Percentiles rank a stretch among this genome's conserved stretches.
Conservation (phyloP, 2,113 vertebrate species). For the Taurulus bubalis region DNA sequence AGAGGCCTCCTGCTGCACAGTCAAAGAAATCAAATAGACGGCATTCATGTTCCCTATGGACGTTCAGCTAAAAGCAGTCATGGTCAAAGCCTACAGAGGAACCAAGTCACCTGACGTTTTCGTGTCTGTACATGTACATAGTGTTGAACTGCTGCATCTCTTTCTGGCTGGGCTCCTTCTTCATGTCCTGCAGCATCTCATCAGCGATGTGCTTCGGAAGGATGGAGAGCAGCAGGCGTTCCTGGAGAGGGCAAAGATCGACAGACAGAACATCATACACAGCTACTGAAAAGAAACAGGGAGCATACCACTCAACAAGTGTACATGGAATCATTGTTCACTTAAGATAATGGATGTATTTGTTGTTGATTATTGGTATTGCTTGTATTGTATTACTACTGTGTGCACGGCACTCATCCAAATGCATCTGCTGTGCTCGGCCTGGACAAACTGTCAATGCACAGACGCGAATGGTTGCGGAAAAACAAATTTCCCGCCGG, state of each 20-base stretch:
- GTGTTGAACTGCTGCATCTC: conserved; percentile 99
- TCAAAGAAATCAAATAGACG: background rate
- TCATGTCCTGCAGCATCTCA: conserved; percentile 99
- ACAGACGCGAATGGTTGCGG: too few relatives aligned
- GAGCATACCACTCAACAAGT: background rate
- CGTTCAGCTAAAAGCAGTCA: background rate
- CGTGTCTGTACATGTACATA: conserved; percentile 99
- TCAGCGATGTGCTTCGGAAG: conserved; percentile 97
- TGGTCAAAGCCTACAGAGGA: background rate
- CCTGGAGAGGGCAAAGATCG: conserved; percentile 77
- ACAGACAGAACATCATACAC: background rate
- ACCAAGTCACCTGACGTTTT: conserved; percentile 85
- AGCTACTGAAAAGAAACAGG: background rate
- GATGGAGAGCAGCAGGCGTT: conserved; percentile 95
- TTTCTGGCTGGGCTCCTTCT: conserved; percentile 95
- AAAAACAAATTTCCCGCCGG: too few relatives aligned
- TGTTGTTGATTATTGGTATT: too few relatives aligned
- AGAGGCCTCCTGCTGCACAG: background rate
- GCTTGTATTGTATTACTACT: too few relatives aligned
- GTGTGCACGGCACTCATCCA: too few relatives aligned
- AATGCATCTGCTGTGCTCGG: too few relatives aligned
- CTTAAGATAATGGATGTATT: too few relatives aligned
- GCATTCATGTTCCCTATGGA: background rate
- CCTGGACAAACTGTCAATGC: too few relatives aligned
- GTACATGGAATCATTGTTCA: too few relatives aligned